Evolutionary conservation across 53 echinoderm and acorn worm genomes (phyloP), one percentile per base, ranked within the genome.

Genomic region (Echinometra lucunter): DNA sequence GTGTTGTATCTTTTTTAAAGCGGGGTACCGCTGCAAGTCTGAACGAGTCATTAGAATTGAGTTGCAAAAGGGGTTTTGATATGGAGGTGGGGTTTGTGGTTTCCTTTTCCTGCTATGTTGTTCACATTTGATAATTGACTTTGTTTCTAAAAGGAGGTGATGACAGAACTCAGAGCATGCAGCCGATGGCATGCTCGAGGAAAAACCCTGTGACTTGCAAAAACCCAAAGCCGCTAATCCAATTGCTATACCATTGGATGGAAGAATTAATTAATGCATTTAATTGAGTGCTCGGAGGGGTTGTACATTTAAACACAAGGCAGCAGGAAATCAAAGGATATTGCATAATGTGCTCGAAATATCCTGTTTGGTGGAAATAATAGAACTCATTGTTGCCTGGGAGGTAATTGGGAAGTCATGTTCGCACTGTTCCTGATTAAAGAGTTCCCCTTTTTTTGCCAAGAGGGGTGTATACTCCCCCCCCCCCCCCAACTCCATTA

Each of bases 261-360:
- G 93, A 92, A 92, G 93, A 92, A 92, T 92, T 92, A 92, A 92
- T 92, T 92, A 92, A 75, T 78, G 7, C 17, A 32, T 49, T 35
- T 92, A 92, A 92, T 92, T 92, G 66, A 92, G 35, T 57, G 57
- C 66, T 69, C 90, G 4, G 69, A 70, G 69, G 67, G 13, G 66
- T 12, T 3, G 16, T 11, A 27, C 63, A 67, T 91, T 44, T 6
- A 17, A 45, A 69, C 58, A 44, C 19, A 69, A 60, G 30, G 27
- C 38, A 72, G 3, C 27, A 11, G 91, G 69, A 66, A 67, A 25
- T 37, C 37, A 49, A 32, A 78, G 93, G 93, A 92, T 92, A 57
- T 92, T 92, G 44, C 93, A 92, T 92, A 92, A 92, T 92, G 44
- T 57, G 81, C 58, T 53, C 18, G 10, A 70, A 91, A 91, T 92